Evolutionary conservation across 2,888 invertebrate genomes (phyloP), one percentile per base, ranked within the genome.

Genomic region (Polia nebulosa): DNA sequence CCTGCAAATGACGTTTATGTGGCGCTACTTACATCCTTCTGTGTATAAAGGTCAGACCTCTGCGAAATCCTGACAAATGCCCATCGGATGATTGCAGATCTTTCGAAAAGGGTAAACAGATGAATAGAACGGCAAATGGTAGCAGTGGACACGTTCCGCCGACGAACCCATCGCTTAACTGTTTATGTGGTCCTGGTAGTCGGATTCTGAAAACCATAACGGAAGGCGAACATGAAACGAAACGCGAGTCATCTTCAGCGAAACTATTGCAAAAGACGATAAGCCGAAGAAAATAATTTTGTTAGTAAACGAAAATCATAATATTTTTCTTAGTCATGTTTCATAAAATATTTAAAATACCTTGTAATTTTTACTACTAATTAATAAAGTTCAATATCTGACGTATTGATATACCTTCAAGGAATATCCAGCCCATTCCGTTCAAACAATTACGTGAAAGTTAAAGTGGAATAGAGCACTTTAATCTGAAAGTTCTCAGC

Each of bases 391-490:
- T 59, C 27, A 51, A 60, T 45, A 34, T 3, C 25, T 32, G n/a
- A 11, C 22, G 27, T 27, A 39, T 25, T 36, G 13, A 4, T 22
- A 6, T 25, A 39, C 9, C 45, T 47, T 11, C 22, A 60, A 52
- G 25, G 39, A 29, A 11, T 55, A n/a, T 60, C 66, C 65, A 59
- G 36, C 53, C 49, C 62, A 51, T 77, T 78, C 77, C 71, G 47
- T 79, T 79, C 66, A 72, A 81, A 81, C 84, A 86, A 86, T 86
- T 86, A 88, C 80, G 82, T 80, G 66, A 84, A 88, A 86, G 82
- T 88, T 86, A 83, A 85, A 88, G 87, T 80, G 82, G 83, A 87
- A 87, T 88, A 83, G 87, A 87, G 85, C 82, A 86, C 85, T 89
- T 88, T 87, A 87, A 89, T 88, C 81, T 85, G 78, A 80, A 84